phyloP scores from a whole-genome alignment of 2,888 invertebrate species.

The Galeruca laticollis region DNA sequence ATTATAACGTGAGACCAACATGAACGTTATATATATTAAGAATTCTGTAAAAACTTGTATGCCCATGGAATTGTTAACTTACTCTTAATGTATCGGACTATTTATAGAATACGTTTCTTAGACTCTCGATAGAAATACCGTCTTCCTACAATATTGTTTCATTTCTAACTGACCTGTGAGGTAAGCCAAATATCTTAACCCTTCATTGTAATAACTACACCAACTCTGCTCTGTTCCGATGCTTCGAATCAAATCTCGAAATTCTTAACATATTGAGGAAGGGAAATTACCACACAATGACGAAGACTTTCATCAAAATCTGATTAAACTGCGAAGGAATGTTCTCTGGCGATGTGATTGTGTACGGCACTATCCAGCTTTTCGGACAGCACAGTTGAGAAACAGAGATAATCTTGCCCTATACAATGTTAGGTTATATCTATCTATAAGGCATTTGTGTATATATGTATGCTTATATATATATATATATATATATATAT shows the following conservation, averaged over 20 bases:
- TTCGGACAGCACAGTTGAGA: not conserved
- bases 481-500: too few species aligned
- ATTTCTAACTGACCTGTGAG: not conserved
- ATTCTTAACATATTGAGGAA: conserved; percentile 25
- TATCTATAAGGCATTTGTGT: too few species aligned
- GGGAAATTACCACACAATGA: conserved; percentile 17
- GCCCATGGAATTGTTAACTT: too few species aligned
- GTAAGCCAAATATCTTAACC: conserved; percentile 8
- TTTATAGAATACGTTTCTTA: too few species aligned
- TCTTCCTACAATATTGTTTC: not conserved
- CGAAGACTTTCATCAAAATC: conserved; percentile 40
- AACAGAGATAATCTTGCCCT: not conserved
- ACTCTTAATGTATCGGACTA: too few species aligned
- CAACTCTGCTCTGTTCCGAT: not conserved
- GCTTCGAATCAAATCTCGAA: conserved; percentile 20
- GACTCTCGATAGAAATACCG: too few species aligned
- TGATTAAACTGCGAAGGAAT: conserved; percentile 46
- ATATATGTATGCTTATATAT: too few species aligned
- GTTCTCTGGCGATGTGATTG: conserved; percentile 46
- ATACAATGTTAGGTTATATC: not conserved
- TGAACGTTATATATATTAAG: too few species aligned
- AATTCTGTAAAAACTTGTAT: too few species aligned
- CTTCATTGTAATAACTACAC: conserved; percentile 23
- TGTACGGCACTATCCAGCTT: conserved; percentile 23
- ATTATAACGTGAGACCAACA: too few species aligned